Percentiles rank a stretch among this genome's conserved stretches.
These are phyloP conservation scores for Drosophila heteroneura DNA, from an alignment of 2,888 invertebrate genomes.

Conservation along the genomic window DNA sequence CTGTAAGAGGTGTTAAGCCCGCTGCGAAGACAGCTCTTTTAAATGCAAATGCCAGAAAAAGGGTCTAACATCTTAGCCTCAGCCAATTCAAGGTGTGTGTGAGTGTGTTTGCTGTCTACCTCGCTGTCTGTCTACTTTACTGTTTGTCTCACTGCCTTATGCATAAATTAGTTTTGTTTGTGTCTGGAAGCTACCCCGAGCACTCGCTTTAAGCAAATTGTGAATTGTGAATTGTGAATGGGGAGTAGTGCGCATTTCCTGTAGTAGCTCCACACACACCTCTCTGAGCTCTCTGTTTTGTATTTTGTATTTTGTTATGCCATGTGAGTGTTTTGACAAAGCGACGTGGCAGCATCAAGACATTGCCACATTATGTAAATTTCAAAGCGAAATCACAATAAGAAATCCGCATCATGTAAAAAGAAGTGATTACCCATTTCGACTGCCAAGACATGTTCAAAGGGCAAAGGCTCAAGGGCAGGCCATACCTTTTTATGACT, in stretches of 20 bases:
- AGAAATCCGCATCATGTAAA: constrained; percentile 63
- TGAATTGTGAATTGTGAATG: constrained; percentile 48
- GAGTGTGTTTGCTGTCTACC: constrained; percentile 23
- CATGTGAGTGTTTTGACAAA: constrained; percentile 58
- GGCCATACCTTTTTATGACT: constrained; percentile 51
- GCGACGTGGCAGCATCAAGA: constrained; percentile 54
- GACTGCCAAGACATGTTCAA: constrained; percentile 40
- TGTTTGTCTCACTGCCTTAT: constrained; percentile 29
- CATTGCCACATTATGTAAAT: constrained; percentile 70
- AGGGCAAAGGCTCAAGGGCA: constrained; percentile 46
- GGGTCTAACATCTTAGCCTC: constrained; percentile 38
- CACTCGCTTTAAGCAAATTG: constrained; percentile 72
- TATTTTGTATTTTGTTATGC: constrained; percentile 7
- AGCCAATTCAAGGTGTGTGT: constrained; percentile 45
- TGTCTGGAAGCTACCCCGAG: constrained; percentile 55
- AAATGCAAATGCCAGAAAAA: constrained; percentile 66
- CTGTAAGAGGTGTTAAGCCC: constrained; percentile 55
- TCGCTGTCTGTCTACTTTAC: constrained; percentile 11
- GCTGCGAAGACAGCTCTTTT: constrained; percentile 67
- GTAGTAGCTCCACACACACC: constrained; percentile 21
- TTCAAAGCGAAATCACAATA: constrained; percentile 68
- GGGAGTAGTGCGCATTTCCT: constrained; percentile 71
- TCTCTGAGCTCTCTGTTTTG: not conserved
- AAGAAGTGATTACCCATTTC: constrained; percentile 60
- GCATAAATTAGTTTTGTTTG: constrained; percentile 76